A percentile compares a stretch with the other conserved stretches of the same genome.
These are phyloP conservation scores for Agrilus mali DNA, from an alignment of 2,888 invertebrate species.

Conservation along the genomic window DNA sequence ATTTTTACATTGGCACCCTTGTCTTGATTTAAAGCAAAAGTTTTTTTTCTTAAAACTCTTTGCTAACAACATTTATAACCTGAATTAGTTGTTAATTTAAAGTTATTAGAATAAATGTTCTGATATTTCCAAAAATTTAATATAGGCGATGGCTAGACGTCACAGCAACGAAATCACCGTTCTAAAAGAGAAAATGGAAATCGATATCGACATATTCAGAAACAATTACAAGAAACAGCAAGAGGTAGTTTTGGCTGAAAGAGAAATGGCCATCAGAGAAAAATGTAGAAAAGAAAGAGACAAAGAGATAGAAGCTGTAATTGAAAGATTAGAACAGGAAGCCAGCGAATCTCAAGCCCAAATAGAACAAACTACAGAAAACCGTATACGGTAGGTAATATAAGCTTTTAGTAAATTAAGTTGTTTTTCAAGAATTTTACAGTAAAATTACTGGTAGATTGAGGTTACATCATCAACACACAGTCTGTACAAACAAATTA, in stretches of 20 bases:
- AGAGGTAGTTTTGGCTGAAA: constrained; percentile 45
- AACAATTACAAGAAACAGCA: constrained; percentile 50
- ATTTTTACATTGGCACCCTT: no score
- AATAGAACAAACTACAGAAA: constrained; percentile 47
- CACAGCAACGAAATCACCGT: constrained; percentile 41
- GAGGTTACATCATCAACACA: no score
- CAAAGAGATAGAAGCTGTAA: constrained; percentile 62
- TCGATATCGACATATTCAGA: constrained; percentile 52
- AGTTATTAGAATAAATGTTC: no score
- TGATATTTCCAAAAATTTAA: no score
- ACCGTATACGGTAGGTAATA: constrained; percentile 28
- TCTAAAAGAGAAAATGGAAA: constrained; percentile 46
- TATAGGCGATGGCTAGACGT: constrained; percentile 32
- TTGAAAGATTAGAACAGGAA: constrained; percentile 55
- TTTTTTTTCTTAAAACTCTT: no score
- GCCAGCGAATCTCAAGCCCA: constrained; percentile 45
- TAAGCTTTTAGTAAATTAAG: neutral
- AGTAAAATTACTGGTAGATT: no score
- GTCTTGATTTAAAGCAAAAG: no score
- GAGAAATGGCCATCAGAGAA: constrained; percentile 54
- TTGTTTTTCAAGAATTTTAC: neutral
- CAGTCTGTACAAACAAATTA: no score
- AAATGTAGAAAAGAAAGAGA: constrained; percentile 63
- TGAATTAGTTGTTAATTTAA: no score
- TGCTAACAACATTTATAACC: no score